Evolutionary conservation across 2,888 invertebrate species (phyloP).

Genomic region (Byasa hedistus): DNA sequence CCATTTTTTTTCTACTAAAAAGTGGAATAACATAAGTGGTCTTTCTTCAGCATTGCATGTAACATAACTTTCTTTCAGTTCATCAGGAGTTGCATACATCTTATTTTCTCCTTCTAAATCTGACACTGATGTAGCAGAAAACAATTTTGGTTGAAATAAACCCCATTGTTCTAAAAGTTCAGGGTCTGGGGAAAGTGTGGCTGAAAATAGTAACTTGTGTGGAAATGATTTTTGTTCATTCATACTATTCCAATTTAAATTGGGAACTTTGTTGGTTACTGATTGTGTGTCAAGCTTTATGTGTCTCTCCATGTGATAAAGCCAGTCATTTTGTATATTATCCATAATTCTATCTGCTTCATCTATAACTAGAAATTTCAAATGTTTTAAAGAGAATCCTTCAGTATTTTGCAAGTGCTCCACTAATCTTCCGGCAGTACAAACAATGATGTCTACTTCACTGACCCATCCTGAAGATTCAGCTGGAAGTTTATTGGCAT

Average conservation of each 20-base stretch:
- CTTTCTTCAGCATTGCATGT: conserved; percentile 84
- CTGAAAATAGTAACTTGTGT: conserved; percentile 98
- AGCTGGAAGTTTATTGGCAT: conserved; percentile 61
- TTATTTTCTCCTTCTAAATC: conserved; percentile 73
- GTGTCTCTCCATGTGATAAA: conserved; percentile 88
- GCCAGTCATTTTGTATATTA: conserved; percentile 94
- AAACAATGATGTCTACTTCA: conserved; percentile 91
- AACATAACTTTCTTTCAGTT: conserved; percentile 85
- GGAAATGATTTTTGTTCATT: conserved; percentile 77
- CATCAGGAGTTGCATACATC: conserved; percentile 90
- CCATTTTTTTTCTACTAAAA: conserved; percentile 83
- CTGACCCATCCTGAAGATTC: conserved; percentile 79
- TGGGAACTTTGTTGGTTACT: conserved; percentile 70
- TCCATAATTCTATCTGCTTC: conserved; percentile 98
- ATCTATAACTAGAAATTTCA: conserved; percentile 93
- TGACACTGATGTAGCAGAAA: conserved; percentile 83
- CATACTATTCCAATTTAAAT: conserved; percentile 74
- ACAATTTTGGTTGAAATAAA: conserved; percentile 94
- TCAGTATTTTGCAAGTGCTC: conserved; percentile 93
- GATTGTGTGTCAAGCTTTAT: conserved; percentile 78
- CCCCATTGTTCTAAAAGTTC: conserved; percentile 94
- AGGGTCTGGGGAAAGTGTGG: conserved; percentile 97
- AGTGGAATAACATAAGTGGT: conserved; percentile 88
- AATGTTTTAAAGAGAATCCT: conserved; percentile 85
- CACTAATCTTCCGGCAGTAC: conserved; percentile 95